A percentile compares a stretch with the other conserved stretches of the same genome.
Conservation (phyloP, 1,140 invertebrate species). For the Tetraneura akinire region DNA sequence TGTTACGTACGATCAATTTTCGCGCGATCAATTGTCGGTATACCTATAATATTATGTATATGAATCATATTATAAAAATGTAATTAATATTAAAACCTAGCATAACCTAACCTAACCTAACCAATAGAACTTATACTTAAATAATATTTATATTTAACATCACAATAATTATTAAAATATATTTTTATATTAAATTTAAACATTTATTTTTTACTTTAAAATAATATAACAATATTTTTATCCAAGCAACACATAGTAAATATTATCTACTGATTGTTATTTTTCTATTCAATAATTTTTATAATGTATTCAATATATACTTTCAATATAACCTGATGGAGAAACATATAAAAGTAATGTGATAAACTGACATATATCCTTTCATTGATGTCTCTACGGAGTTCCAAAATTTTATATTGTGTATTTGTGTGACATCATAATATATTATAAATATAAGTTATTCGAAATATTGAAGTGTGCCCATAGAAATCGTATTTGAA, state of each 20-base stretch:
- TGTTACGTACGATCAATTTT: no score
- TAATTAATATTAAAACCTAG: no score
- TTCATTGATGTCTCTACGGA: neutral
- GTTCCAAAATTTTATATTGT: neutral
- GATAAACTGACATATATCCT: constrained; percentile 20
- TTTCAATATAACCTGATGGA: neutral
- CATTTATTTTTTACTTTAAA: no score
- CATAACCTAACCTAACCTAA: no score
- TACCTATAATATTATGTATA: no score
- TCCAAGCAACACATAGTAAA: neutral
- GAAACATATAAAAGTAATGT: neutral
- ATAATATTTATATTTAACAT: no score
- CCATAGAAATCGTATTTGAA: neutral
- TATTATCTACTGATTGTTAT: neutral
- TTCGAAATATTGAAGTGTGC: constrained; percentile 1
- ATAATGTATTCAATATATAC: neutral
- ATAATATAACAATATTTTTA: neutral
- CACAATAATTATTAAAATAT: no score
- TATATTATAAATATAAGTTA: constrained; percentile 6
- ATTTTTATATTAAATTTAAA: no score
- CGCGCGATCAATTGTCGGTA: no score
- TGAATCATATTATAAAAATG: no score
- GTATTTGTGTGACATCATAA: neutral
- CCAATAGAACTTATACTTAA: no score
- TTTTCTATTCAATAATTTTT: neutral